These are phyloP conservation scores for Andrena marginata DNA, from an alignment of 2,888 invertebrate species.

Conservation along the genomic window DNA sequence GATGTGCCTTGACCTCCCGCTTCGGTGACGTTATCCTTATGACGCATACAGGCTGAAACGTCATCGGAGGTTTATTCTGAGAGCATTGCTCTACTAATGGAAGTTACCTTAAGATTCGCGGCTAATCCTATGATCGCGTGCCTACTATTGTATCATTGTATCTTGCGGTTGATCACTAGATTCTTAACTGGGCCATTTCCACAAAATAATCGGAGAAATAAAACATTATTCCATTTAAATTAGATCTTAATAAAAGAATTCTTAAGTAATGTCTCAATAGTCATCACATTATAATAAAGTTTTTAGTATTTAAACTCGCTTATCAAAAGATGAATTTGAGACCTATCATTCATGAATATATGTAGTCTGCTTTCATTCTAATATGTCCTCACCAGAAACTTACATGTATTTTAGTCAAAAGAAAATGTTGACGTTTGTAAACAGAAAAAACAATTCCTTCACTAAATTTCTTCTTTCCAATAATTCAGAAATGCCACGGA, in stretches of 20 bases:
- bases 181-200: conserved; percentile 52
- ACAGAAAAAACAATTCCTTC: too few relatives aligned
- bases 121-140: conserved; percentile 71
- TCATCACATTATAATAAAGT: too few relatives aligned
- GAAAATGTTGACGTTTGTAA: too few relatives aligned
- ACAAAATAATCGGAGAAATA: conserved; percentile 22
- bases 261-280: too few relatives aligned
- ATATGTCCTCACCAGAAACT: too few relatives aligned
- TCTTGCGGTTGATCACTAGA: conserved; percentile 61
- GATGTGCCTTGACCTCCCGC: conserved; percentile 74
- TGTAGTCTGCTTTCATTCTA: too few relatives aligned
- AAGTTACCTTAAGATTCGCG: conserved; percentile 68
- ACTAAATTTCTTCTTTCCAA: too few relatives aligned
- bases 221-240: conserved; percentile 48
- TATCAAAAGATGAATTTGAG: too few relatives aligned
- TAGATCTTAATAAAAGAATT: not conserved
- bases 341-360: too few relatives aligned
- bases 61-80: conserved; percentile 57
- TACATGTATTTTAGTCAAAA: too few relatives aligned
- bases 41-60: conserved; percentile 60
- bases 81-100: conserved; percentile 58
- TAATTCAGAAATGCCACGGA: too few relatives aligned
- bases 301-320: too few relatives aligned
- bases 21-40: conserved; percentile 70
- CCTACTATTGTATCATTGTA: conserved; percentile 62